Percentiles rank a stretch among this genome's conserved stretches.
Evolutionary conservation across 2,797 vertebrate species (phyloP).

Genomic region (Hydrophis major): DNA sequence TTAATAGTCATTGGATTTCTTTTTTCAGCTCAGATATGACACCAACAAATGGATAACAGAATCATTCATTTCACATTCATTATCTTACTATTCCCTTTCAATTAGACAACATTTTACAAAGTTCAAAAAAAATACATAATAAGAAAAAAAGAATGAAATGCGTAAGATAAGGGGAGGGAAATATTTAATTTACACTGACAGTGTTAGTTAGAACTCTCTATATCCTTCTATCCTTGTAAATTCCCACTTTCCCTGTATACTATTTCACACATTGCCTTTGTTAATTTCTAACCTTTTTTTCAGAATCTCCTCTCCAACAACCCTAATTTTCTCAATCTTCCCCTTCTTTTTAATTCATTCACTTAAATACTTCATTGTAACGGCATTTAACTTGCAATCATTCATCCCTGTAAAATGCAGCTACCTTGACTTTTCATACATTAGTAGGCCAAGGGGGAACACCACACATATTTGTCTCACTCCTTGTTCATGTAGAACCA

Average conservation of each 20-base stretch:
- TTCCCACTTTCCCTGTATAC: background rate
- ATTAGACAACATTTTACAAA: background rate
- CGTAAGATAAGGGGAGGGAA: background rate
- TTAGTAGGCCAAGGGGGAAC: background rate
- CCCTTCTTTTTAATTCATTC: background rate
- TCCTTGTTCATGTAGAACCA: background rate
- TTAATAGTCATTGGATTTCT: background rate
- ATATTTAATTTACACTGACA: background rate
- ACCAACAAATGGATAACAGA: background rate
- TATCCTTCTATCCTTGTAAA: background rate
- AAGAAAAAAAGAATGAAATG: background rate
- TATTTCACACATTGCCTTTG: background rate
- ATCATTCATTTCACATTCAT: background rate
- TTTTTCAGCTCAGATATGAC: background rate
- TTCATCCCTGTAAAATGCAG: background rate
- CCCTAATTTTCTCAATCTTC: background rate
- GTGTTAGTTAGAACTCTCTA: background rate
- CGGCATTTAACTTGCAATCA: background rate
- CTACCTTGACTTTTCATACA: background rate
- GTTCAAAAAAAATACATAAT: background rate
- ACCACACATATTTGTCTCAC: background rate
- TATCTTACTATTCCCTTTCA: background rate
- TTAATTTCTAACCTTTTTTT: background rate
- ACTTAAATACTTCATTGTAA: background rate
- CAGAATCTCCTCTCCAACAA: background rate